These are phyloP conservation scores for Gambelia wislizenii DNA, from an alignment of 2,797 vertebrate species.

Conservation along the genomic window DNA sequence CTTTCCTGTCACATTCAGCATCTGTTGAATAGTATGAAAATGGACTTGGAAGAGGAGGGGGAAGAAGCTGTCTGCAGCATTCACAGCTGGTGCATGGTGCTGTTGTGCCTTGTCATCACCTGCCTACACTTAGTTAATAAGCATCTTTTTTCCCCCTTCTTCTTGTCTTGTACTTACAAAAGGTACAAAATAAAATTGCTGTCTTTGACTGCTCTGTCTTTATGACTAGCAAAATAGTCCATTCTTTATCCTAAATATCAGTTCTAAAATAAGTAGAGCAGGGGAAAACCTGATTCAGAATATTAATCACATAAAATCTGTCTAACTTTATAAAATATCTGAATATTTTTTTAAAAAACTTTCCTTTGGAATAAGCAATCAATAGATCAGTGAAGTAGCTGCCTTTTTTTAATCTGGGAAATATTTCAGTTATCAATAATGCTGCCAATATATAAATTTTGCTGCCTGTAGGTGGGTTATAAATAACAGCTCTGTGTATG, in stretches of 20 bases:
- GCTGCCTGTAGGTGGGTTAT: no score
- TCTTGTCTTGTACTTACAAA: constrained; percentile 61
- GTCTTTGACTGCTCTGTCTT: constrained; percentile 44
- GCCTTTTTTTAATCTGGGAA: not conserved
- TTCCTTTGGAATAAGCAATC: not conserved
- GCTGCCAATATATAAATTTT: constrained; percentile 8
- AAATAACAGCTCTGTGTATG: no score
- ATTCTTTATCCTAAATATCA: constrained; percentile 25
- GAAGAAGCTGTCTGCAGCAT: constrained; percentile 52
- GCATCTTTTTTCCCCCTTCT: constrained; percentile 69
- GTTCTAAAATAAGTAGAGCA: not conserved
- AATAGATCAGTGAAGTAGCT: not conserved
- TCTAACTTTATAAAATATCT: not conserved
- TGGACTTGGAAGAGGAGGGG: constrained; percentile 33
- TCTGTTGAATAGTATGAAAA: constrained; percentile 68
- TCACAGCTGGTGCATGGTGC: constrained; percentile 64
- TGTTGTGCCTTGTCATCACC: constrained; percentile 67
- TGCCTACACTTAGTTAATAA: constrained; percentile 76
- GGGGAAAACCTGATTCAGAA: not conserved
- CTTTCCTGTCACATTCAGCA: constrained; percentile 64
- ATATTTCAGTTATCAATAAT: constrained; percentile 32
- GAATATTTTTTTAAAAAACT: not conserved
- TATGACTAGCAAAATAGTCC: constrained; percentile 25
- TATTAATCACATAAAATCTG: not conserved
- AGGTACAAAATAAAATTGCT: constrained; percentile 56